phyloP scores from a whole-genome alignment of 2,113 vertebrate genomes.

The Platycercus adscitus region DNA sequence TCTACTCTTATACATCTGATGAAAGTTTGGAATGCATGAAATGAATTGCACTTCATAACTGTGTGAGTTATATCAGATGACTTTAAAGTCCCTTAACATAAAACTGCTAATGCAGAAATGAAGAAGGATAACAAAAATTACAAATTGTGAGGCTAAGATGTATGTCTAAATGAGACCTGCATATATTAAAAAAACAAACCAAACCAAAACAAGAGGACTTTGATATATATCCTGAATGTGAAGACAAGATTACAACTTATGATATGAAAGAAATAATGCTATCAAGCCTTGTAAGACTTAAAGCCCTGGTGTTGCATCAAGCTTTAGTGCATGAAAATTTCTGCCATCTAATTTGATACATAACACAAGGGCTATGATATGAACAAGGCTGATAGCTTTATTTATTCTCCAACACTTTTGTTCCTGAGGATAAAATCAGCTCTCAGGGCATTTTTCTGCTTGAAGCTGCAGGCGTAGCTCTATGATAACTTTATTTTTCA shows the following conservation, averaged over 20 bases:
- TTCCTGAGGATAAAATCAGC: not conserved
- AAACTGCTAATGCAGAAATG: not conserved
- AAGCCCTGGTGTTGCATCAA: not conserved
- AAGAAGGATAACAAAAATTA: not conserved
- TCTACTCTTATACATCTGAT: not conserved
- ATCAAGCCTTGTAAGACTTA: not conserved
- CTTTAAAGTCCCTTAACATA: not conserved
- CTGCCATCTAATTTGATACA: not conserved
- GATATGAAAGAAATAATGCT: not conserved
- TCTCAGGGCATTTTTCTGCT: not conserved
- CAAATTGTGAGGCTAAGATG: not conserved
- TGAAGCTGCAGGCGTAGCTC: not conserved
- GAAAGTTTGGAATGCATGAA: not conserved
- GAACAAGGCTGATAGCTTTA: not conserved
- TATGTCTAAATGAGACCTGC: not conserved
- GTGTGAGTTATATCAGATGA: not conserved
- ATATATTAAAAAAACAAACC: not conserved
- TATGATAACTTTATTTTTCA: not conserved
- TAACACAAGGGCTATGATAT: not conserved
- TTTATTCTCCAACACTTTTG: not conserved
- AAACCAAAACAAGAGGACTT: not conserved
- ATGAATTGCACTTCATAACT: not conserved
- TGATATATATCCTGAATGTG: not conserved
- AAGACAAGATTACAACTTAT: not conserved
- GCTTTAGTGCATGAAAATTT: not conserved